These are phyloP conservation scores for Hypomecis punctinalis DNA, from an alignment of 2,888 invertebrate species.

Conservation along the genomic window DNA sequence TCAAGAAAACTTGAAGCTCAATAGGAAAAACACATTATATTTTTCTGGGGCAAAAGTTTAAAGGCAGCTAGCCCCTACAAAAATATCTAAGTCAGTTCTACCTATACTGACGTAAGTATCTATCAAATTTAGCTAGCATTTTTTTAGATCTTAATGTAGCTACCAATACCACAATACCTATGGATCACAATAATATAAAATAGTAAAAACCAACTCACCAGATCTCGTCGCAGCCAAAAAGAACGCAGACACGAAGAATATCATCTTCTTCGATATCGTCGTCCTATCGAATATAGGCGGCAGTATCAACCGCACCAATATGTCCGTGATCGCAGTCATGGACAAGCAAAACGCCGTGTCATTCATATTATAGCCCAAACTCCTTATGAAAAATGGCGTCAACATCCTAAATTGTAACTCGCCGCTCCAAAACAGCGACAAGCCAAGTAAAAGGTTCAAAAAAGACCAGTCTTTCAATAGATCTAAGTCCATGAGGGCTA, in stretches of 20 bases:
- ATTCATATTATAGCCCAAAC: conserved; percentile 86
- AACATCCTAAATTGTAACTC: conserved; percentile 91
- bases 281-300: conserved; percentile 90
- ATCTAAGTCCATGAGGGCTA: conserved; percentile 89
- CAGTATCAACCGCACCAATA: conserved; percentile 88
- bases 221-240: conserved; percentile 90
- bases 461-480: conserved; percentile 89
- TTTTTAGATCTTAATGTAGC: too few species aligned
- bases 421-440: conserved; percentile 90
- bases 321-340: conserved; percentile 90
- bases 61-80: too few species aligned
- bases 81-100: too few species aligned
- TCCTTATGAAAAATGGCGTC: conserved; percentile 88
- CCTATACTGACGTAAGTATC: too few species aligned
- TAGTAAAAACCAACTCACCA: conserved; percentile 85
- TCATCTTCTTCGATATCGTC: conserved; percentile 87
- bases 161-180: too few species aligned
- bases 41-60: too few species aligned
- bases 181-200: too few species aligned
- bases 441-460: conserved; percentile 89
- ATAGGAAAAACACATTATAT: too few species aligned
- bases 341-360: conserved; percentile 91
- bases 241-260: conserved; percentile 89
- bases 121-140: too few species aligned
- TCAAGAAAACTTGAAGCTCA: too few species aligned